These are phyloP conservation scores for Cheilosia urbana DNA, from an alignment of 2,888 invertebrate genomes.

Conservation along the genomic window DNA sequence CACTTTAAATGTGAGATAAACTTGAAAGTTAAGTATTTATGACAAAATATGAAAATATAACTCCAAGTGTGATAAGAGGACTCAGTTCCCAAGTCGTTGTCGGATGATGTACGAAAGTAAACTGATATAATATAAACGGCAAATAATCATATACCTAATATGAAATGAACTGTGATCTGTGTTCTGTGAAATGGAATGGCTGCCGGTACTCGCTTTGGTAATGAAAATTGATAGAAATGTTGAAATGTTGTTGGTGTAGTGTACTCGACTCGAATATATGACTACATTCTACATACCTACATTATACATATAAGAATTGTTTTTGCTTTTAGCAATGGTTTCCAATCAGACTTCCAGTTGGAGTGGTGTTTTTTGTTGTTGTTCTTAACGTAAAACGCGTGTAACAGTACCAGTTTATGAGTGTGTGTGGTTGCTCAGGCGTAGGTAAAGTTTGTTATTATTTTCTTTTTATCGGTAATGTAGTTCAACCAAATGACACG, in stretches of 20 bases:
- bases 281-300: not conserved
- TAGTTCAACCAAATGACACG: not conserved
- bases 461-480: conserved; percentile 11
- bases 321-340: conserved; percentile 17
- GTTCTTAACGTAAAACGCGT: not conserved
- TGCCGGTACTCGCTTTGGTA: not conserved
- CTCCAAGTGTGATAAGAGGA: conserved; percentile 14
- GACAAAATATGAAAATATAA: conserved; percentile 7
- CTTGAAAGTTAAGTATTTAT: conserved; percentile 28
- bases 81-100: conserved; percentile 48
- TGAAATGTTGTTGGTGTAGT: not conserved
- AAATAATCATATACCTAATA: conserved; percentile 6
- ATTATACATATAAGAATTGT: conserved; percentile 19
- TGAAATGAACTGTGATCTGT: conserved; percentile 15
- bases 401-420: not conserved
- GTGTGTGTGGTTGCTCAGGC: conserved; percentile 18
- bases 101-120: conserved; percentile 78
- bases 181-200: conserved; percentile 5
- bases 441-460: too few relatives aligned
- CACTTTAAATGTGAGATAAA: conserved; percentile 15
- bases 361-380: conserved; percentile 27
- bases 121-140: conserved; percentile 71
- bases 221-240: too few relatives aligned
- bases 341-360: conserved; percentile 70
- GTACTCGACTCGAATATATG: not conserved